Evolutionary conservation across 2,888 invertebrate genomes (phyloP).

Genomic region (Heteropelma amictum): DNA sequence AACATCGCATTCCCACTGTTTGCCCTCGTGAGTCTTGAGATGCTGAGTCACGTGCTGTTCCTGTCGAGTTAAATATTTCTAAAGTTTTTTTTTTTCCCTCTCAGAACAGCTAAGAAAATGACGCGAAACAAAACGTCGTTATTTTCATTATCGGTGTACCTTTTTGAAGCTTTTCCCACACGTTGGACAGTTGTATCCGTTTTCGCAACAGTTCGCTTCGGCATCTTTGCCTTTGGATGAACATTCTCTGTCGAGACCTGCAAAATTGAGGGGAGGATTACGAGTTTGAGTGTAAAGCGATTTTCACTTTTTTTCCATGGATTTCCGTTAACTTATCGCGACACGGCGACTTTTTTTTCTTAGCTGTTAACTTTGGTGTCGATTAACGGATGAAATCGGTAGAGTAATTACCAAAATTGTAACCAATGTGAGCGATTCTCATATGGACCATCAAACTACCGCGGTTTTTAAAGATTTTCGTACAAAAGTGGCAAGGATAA

Average conservation of each 20-base stretch:
- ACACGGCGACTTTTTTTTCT: background rate
- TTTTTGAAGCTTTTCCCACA: conserved; percentile 77
- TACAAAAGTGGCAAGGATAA: conserved; percentile 87
- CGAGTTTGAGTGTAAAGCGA: no score
- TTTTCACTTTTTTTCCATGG: no score
- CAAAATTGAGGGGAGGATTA: no score
- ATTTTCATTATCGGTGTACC: conserved; percentile 60
- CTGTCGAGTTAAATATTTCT: conserved; percentile 60
- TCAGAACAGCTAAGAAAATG: no score
- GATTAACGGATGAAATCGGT: no score
- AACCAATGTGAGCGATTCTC: conserved; percentile 87
- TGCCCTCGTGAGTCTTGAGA: conserved; percentile 81
- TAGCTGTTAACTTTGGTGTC: background rate
- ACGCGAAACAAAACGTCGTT: background rate
- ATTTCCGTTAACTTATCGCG: no score
- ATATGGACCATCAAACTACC: conserved; percentile 90
- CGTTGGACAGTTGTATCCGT: conserved; percentile 73
- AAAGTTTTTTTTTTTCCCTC: no score
- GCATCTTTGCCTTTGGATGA: conserved; percentile 63
- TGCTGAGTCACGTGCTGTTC: conserved; percentile 79
- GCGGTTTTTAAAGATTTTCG: conserved; percentile 89
- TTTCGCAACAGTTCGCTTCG: conserved; percentile 63
- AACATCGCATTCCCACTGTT: conserved; percentile 92
- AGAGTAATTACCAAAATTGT: conserved; percentile 64
- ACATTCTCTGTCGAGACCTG: conserved; percentile 57